Evolutionary conservation across 2,113 vertebrate genomes (phyloP), one percentile per base, ranked within the genome.

Genomic region (Oryzias curvinotus): DNA sequence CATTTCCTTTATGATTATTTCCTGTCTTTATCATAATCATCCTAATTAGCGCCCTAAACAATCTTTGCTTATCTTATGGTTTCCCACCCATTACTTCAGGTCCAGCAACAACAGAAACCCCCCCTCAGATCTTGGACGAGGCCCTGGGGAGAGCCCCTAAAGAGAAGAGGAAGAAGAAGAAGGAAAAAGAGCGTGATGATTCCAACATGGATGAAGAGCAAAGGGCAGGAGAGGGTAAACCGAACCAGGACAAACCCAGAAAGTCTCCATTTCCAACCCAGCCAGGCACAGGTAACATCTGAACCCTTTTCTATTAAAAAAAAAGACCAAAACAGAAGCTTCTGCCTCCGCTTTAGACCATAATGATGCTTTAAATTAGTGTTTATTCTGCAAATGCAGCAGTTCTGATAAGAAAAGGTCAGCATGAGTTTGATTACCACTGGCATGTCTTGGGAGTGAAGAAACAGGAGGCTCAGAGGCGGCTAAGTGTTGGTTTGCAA

Each of bases 101-200:
- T 65, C 69, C 77, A 43, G 62, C 80, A 19, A 19, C 58, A 6
- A 19, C 58, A 51, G 73, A 73, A 64, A 73, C 21, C 18, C 66
- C 66, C 53, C 60, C 47, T 23, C 77, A 62, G 62, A 74, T 41
- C 19, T 51, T 70, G 1, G 68, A 68, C 0, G 71, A 77, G 17
- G 5, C 53, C 21, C 60, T 18, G 8, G 88, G 88, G 49, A 91
- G 73, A 60, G 64, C 18, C 5, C 6, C 21, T n/a, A 88, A 75
- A 76, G 88, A 90, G 51, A 90, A 87, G 74, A 90, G 75, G 73
- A 92, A 87, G 80, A 90, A 71, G 73, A 92, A 89, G 80, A 91
- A 88, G 47, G 84, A 86, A 4, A 90, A 78, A 55, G 89, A 91
- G 54, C 82, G 84, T 13, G 85, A 85, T 57, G 83, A 78, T 16